Conservation (phyloP, 2,888 invertebrate species). For the Drosophila algonquin region DNA sequence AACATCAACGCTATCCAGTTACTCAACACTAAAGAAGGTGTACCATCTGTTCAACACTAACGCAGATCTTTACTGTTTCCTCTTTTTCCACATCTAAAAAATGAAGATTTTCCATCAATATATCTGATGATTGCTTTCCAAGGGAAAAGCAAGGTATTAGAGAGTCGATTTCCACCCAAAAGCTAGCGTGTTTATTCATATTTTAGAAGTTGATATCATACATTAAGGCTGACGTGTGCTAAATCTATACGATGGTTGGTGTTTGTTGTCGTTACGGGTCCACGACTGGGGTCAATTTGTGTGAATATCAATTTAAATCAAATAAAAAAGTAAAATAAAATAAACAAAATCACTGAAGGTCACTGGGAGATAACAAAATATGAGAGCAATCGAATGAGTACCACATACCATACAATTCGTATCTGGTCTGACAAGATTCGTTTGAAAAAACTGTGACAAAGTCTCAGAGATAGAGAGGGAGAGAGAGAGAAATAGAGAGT, state of each 20-base stretch:
- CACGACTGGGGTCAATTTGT: constrained; percentile 33
- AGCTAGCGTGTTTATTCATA: constrained; percentile 6
- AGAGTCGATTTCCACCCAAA: background rate
- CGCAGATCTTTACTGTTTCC: background rate
- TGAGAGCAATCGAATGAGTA: constrained; percentile 10
- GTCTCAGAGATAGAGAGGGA: background rate
- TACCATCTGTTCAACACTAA: no score
- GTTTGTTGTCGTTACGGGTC: constrained; percentile 25
- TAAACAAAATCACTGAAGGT: constrained; percentile 40
- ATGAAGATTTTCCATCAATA: background rate
- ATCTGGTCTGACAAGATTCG: constrained; percentile 3
- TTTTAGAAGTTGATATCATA: constrained; percentile 60
- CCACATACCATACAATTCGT: background rate
- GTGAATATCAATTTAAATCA: constrained; percentile 33
- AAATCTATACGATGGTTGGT: constrained; percentile 11
- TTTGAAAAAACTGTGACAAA: constrained; percentile 11
- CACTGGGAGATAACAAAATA: constrained; percentile 26
- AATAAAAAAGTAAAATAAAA: constrained; percentile 27
- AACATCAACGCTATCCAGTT: no score
- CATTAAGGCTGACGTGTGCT: constrained; percentile 66
- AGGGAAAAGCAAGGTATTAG: constrained; percentile 9
- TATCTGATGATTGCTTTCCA: background rate
- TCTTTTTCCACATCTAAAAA: background rate
- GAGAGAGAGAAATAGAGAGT: background rate
- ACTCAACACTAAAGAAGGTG: no score